Evolutionary conservation across 2,888 invertebrate species (phyloP), one percentile per base, ranked within the genome.

Genomic region (Papilio protenor): DNA sequence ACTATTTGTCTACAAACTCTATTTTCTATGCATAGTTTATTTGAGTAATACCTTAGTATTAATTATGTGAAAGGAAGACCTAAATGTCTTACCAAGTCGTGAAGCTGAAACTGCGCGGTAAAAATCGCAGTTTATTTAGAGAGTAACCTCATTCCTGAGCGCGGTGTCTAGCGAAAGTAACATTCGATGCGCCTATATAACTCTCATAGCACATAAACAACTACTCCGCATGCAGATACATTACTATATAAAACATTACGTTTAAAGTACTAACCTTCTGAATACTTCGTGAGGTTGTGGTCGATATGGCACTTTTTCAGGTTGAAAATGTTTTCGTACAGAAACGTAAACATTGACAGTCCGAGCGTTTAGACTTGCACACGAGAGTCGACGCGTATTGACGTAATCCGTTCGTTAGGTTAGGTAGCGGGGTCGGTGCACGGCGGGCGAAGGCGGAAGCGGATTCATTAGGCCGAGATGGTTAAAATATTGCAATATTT

Each of bases 71-170:
- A 71, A 61, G 61, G 40, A 78, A 80, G 18, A 70, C n/a, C 33
- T 61, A 59, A 64, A 72, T 71, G 1, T 55, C 33, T 70, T 80
- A 75, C 73, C 69, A 59, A 80, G 79, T 79, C 80, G 77, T 79
- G 81, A 81, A 80, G 84, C 85, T 85, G 85, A 87, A 87, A 86
- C 85, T 80, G 80, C 81, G 85, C 87, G 85, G 84, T 87, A 90
- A 91, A 92, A 91, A 91, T 86, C 86, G 79, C 82, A 82, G 90
- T 87, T 90, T 92, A 91, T 91, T 90, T 91, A 89, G 89, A 91
- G 88, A 89, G 88, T 86, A 87, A 87, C 91, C 93, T 89, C 92
- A 91, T 93, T 93, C 87, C 85, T 86, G 84, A 85, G 86, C 85
- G 86, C 85, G 84, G 82, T 83, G 79, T 84, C 83, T 84, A 89